Evolutionary conservation across 2,797 vertebrate genomes (phyloP).

Genomic region (Periparus ater): DNA sequence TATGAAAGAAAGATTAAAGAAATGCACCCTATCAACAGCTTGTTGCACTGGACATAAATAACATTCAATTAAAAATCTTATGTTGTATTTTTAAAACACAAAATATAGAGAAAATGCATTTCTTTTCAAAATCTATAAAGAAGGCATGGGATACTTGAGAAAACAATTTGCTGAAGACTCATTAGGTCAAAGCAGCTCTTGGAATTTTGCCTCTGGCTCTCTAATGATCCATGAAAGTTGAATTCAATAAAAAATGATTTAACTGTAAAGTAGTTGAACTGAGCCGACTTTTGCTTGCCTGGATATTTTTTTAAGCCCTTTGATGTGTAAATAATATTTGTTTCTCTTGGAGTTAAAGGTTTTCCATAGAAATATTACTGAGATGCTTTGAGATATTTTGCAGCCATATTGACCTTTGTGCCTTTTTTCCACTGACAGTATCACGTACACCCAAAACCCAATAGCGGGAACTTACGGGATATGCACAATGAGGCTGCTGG

Average conservation of each 20-base stretch:
- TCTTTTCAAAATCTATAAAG: slow-evolving; percentile 23
- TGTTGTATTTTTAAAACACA: neutral
- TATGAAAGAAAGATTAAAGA: slow-evolving; percentile 15
- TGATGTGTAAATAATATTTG: slow-evolving; percentile 70
- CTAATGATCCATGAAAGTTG: slow-evolving; percentile 80
- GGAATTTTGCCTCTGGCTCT: slow-evolving; percentile 70
- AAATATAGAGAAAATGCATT: slow-evolving; percentile 6
- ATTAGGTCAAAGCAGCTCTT: slow-evolving; percentile 74
- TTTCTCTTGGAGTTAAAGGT: slow-evolving; percentile 55
- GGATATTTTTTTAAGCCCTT: slow-evolving; percentile 49
- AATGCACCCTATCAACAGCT: neutral
- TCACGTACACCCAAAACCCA: slow-evolving; percentile 17
- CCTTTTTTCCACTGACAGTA: neutral
- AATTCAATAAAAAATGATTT: slow-evolving; percentile 82
- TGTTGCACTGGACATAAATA: slow-evolving; percentile 42
- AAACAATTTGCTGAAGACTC: slow-evolving; percentile 76
- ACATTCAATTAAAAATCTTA: slow-evolving; percentile 27
- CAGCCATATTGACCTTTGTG: slow-evolving; percentile 48
- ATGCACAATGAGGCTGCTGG: slow-evolving; percentile 56
- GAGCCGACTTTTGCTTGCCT: slow-evolving; percentile 59
- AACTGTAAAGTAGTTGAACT: slow-evolving; percentile 67
- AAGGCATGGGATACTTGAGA: slow-evolving; percentile 52
- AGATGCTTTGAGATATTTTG: slow-evolving; percentile 24
- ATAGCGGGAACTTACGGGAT: slow-evolving; percentile 62
- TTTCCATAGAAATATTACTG: slow-evolving; percentile 33